Base-by-base conservation (phyloP, 2,113 vertebrate species). In the Willisornis vidua region DNA sequence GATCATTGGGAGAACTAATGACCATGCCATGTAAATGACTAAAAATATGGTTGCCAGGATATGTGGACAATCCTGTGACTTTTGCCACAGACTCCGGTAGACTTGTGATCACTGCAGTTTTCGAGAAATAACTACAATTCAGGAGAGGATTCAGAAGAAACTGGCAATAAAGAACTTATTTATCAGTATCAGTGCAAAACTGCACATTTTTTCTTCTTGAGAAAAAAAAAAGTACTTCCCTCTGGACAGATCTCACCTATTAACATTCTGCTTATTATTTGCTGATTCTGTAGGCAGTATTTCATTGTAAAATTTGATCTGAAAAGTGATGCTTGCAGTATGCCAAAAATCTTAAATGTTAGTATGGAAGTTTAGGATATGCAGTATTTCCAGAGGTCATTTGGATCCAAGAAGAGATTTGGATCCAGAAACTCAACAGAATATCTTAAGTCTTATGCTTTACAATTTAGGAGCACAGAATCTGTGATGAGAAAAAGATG, bases 11-110 rank as follows among this genome's bases (percentile, higher is more conserved):
- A 92, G 16, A 65, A 28, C 10, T 54, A 46, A 57, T n/a, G 23
- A 45, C 14, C 4, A 28, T 29, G 9, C 1, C 13, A 33, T 1
- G 2, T 25, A 35, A 85, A 58, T n/a, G 17, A 54, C 2, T 55
- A 61, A 75, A 26, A 67, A 66, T 23, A 51, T 8, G 12, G 7
- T 15, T 65, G 1, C 26, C 17, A 59, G 39, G 59, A 51, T 46
- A 18, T 48, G 35, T n/a, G 41, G 24, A 41, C 73, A 19, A 28
- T 14, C 51, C 15, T 19, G 19, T 33, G 41, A 76, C 16, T 46
- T 85, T 41, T 71, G 67, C 33, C 16, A 43, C 35, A 41, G 12
- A 48, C 58, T 68, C 8, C 33, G 68, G 25, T 3, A 66, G 15
- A 20, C 23, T 33, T 6, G 0, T 45, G n/a, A 33, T 43, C 12